Base-by-base conservation (phyloP, 1,140 invertebrate genomes). In the Panulirus ornatus region DNA sequence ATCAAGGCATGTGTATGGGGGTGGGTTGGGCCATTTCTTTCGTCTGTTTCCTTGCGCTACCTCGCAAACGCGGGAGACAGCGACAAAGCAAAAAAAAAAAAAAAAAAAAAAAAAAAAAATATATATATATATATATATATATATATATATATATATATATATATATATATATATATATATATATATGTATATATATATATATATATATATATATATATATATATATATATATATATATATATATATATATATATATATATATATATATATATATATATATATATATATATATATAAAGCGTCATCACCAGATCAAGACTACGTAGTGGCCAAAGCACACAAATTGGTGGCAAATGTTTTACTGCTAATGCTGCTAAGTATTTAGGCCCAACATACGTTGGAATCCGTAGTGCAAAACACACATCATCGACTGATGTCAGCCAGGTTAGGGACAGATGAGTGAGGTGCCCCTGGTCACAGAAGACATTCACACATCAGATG, bases 161-260 rank as follows among this genome's bases (percentile, higher is more conserved):
- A 73, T 36, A 27, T 73, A 73, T 27, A 73, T 73, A 73, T 36
- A 73, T 75, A 75, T 75, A 75, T 63, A 73, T 73, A 73, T 36
- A 73, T 73, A 36, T 36, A 73, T 73, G 30, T 36, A 73, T 73
- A 73, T 36, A 36, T 27, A 36, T 73, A 73, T 36, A 73, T 73
- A 73, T 36, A 27, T 73, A 73, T 27, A 73, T 73, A 73, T 36
- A 73, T 78, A 40, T 40, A 40, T 16, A 27, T 73, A 73, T 36
- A 22, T 16, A 73, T 73, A 73, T 36, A 22, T 73, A 27, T 73
- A 1, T 73, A 73, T n/a, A 27, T 73, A 73, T 36, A 22, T 16
- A 73, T 73, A 73, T 36, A 22, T 73, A 27, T 73, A 1, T 73
- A 73, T 16, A 27, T 73, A 36, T 36, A 73, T 73, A 73, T 36